Percentiles rank a stretch among this genome's conserved stretches.
Evolutionary conservation across 2,113 vertebrate genomes (phyloP).

Genomic region (Sinosuthora webbiana): DNA sequence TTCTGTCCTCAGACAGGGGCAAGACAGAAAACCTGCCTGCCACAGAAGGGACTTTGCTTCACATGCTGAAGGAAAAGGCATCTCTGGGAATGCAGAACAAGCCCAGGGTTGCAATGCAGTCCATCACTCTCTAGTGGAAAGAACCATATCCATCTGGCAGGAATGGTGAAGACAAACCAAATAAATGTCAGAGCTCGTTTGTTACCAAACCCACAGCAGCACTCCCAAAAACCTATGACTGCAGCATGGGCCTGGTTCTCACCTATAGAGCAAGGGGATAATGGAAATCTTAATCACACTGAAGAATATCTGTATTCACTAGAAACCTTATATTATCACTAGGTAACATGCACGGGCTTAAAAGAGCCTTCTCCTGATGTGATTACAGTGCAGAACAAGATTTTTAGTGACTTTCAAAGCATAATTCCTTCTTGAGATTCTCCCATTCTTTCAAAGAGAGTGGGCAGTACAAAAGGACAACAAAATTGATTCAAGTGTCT

Average conservation of each 20-base stretch:
- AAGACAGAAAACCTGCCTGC: not conserved
- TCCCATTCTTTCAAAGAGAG: not conserved
- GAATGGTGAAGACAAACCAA: not conserved
- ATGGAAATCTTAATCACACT: not conserved
- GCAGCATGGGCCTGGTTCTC: not conserved
- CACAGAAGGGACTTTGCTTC: not conserved
- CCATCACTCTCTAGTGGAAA: not conserved
- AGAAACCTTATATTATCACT: not conserved
- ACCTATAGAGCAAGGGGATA: not conserved
- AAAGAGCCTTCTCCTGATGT: not conserved
- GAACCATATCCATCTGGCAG: not conserved
- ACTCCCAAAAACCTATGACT: fast-evolving
- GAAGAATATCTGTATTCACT: not conserved
- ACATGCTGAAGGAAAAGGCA: not conserved
- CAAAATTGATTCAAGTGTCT: not conserved
- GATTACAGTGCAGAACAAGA: not conserved
- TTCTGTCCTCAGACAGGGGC: not conserved
- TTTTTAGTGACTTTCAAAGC: not conserved
- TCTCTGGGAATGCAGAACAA: not conserved
- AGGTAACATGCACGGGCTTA: not conserved
- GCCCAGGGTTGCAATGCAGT: not conserved
- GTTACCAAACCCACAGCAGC: not conserved
- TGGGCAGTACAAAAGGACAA: not conserved
- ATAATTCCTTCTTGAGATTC: not conserved
- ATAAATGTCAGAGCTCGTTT: not conserved